Evolutionary conservation across 1,140 invertebrate genomes (phyloP), one percentile per base, ranked within the genome.

Genomic region (Lepidostoma basale): DNA sequence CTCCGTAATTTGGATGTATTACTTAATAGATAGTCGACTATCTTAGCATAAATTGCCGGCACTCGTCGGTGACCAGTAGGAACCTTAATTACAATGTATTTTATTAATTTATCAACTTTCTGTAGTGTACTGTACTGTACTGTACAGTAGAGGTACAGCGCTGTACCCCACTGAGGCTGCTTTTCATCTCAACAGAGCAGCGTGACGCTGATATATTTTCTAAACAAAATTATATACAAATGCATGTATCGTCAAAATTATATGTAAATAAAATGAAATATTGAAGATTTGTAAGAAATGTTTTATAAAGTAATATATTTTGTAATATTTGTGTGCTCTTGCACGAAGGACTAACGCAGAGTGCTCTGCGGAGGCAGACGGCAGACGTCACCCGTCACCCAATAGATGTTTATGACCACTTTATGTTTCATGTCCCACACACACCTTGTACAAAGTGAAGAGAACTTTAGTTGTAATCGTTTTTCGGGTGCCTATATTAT

Each of bases 191-290:
- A 22, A 47, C 23, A 49, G 42, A 30, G 49, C n/a, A 22, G 60
- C 42, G 16, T 18, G 2, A 42, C n/a, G 60, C 60, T 36, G 60
- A 18, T 63, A 63, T 63, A 63, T 63, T 63, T 63, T 63, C 33
- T 49, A n/a, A 58, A 58, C 49, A 58, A 58, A 39, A 40, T 58
- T 39, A 63, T 63, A 26, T 62, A 44, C 54, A 62, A 58, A 25
- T 62, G 58, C 58, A 44, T 62, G 58, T 62, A 62, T 44, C 28
- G 58, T 62, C 58, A 44, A 62, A 62, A 62, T 62, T 62, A n/a
- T n/a, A n/a, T 62, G 58, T 62, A 62, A 39, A 58, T 58, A 58
- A 40, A 54, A 54, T 28, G 26, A 54, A 54, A 54, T 54, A 58
- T 58, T 58, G 39, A n/a, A 54, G 26, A 54, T 16, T 28, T 54